Base-by-base conservation (phyloP, 1,140 invertebrate species). In the Cydia pomonella region DNA sequence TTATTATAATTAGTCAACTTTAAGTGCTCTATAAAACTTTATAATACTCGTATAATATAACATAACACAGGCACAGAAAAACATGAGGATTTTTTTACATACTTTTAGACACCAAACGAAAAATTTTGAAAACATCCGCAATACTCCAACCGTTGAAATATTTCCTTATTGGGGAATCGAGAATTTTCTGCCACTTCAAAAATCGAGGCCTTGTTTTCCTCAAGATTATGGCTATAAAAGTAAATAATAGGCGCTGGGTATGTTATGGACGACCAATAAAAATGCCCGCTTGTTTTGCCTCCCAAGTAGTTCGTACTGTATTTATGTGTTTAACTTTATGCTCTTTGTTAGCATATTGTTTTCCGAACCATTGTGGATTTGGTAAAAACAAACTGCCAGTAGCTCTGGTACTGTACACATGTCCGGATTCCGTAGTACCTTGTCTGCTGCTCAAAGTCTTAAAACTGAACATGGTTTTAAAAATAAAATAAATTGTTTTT, bases 221-320 rank as follows among this genome's bases (percentile, higher is more conserved):
- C n/a, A 41, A 33, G 64, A 69, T 41, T 38, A 69, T 69, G 27
- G 64, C 64, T 69, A 69, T 69, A 69, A 69, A 69, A 69, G 64
- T 69, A 69, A 69, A 69, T 69, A 69, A 69, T 69, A 69, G 64
- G 29, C 64, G 29, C n/a, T 69, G 64, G 27, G 33, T 69, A 69
- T n/a, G 64, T 69, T 69, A 69, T 38, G 64, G 64, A n/a, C 64
- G 64, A 33, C 64, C 64, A 38, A 69, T 69, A 69, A 69, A 69
- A 33, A 21, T 33, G 64, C 13, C 64, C n/a, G 29, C n/a, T 69
- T 69, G 64, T 69, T 69, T 69, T 69, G 64, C 64, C 18, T 59
- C 53, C 53, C 53, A 23, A 21, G 18, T 59, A 59, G 16, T 23
- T 59, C n/a, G 9, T 59, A 59, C 53, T 59, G 21, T 59, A 59